These are phyloP conservation scores for Atta colombica DNA, from an alignment of 1,140 invertebrate species.

Conservation along the genomic window DNA sequence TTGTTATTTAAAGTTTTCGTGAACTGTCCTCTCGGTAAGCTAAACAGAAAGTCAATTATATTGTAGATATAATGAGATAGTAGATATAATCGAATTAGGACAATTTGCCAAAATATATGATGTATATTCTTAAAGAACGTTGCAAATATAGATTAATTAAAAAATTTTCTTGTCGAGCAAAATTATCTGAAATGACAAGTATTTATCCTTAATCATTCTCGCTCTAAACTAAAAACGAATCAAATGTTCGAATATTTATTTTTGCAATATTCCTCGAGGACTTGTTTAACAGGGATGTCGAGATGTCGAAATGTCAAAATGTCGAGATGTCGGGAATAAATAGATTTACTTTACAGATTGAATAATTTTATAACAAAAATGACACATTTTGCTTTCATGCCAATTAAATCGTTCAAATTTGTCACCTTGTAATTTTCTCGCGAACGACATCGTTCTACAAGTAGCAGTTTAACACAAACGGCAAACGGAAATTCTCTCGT, in stretches of 20 bases:
- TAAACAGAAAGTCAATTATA: neutral
- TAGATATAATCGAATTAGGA: neutral
- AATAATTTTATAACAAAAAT: conserved; percentile 9
- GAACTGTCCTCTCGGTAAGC: neutral
- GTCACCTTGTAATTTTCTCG: neutral
- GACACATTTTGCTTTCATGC: neutral
- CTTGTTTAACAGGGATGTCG: neutral
- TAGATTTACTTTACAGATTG: neutral
- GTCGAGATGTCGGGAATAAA: conserved; percentile 6
- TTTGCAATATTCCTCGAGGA: neutral
- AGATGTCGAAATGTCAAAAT: neutral
- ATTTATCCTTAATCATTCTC: neutral
- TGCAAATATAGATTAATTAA: neutral
- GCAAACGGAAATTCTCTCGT: neutral
- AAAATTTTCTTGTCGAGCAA: neutral
- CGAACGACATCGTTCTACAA: neutral
- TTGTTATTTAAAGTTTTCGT: neutral
- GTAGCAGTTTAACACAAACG: neutral
- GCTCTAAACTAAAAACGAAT: neutral
- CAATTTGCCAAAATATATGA: neutral
- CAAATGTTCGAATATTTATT: neutral
- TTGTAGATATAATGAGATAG: neutral
- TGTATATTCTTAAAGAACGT: neutral
- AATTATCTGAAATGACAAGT: too few species aligned
- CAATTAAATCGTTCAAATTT: neutral